Evolutionary conservation across 1,140 invertebrate genomes (phyloP).

Genomic region (Tetramorium simillimum): DNA sequence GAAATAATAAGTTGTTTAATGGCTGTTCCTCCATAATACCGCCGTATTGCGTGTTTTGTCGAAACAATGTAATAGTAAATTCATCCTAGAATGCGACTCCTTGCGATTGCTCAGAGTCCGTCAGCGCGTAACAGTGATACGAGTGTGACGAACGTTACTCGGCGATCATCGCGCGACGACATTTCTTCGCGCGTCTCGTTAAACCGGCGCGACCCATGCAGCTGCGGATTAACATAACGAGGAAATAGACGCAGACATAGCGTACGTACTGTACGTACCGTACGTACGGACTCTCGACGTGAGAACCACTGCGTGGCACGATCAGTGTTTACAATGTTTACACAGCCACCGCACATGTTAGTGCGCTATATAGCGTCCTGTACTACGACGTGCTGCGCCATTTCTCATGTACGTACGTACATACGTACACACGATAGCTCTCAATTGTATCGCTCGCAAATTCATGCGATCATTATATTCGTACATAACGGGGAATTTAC

Average conservation of each 20-base stretch:
- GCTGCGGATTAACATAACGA: constrained; percentile 46
- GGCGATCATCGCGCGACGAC: constrained; percentile 2
- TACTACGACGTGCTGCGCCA: constrained; percentile 63
- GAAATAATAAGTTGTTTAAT: constrained; percentile 13
- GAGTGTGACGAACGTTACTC: constrained; percentile 5
- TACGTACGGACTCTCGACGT: neutral
- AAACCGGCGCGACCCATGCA: constrained; percentile 9
- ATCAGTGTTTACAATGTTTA: constrained; percentile 76
- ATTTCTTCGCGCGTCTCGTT: constrained; percentile 34
- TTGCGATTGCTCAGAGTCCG: neutral
- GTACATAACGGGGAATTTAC: constrained; percentile 28
- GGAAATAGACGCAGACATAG: neutral
- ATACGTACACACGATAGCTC: neutral
- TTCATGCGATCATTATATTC: constrained; percentile 35
- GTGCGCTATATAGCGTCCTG: constrained; percentile 30
- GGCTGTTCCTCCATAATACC: neutral
- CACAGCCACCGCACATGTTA: constrained; percentile 67
- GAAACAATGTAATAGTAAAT: no score
- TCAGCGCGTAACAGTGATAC: neutral
- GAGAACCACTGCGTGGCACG: constrained; percentile 70
- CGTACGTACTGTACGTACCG: neutral
- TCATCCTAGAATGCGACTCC: neutral
- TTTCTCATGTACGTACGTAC: constrained; percentile 49
- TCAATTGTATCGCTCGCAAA: constrained; percentile 33
- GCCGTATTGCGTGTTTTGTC: no score